Evolutionary conservation across 2,797 vertebrate species (phyloP).

Genomic region (Fratercula arctica): DNA sequence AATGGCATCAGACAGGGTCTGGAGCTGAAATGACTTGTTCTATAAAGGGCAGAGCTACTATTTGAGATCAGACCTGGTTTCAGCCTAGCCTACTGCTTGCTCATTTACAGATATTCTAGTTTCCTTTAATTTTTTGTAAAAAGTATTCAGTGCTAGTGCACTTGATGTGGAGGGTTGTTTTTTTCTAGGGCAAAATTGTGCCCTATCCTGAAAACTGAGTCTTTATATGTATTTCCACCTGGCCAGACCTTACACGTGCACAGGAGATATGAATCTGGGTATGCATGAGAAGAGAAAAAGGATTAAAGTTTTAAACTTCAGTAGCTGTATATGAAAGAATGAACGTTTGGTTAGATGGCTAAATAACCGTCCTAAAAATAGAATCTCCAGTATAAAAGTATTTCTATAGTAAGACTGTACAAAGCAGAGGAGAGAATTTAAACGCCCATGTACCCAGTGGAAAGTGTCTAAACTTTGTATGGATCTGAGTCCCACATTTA

Average conservation of each 20-base stretch:
- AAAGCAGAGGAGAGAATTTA: background rate
- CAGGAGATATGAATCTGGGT: background rate
- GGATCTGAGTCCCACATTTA: background rate
- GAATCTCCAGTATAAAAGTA: no score
- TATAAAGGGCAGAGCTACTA: background rate
- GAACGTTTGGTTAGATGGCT: background rate
- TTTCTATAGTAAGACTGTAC: background rate
- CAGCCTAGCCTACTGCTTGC: background rate
- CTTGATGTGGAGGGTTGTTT: no score
- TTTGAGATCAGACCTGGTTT: background rate
- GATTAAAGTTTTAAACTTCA: background rate
- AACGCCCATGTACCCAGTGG: rapidly evolving
- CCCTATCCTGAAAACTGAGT: background rate
- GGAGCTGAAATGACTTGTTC: background rate
- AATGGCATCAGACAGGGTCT: background rate
- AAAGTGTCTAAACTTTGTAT: background rate
- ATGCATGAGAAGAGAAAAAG: background rate
- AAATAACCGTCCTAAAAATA: background rate
- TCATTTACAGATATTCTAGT: background rate
- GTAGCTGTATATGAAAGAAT: background rate
- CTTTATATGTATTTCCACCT: background rate
- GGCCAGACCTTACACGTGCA: background rate
- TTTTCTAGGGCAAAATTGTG: background rate
- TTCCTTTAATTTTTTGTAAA: background rate
- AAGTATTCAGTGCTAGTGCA: background rate